A percentile compares a stretch with the other conserved stretches of the same genome.
Conservation (phyloP, 2,888 invertebrate genomes). For the Melanotus villosus region DNA sequence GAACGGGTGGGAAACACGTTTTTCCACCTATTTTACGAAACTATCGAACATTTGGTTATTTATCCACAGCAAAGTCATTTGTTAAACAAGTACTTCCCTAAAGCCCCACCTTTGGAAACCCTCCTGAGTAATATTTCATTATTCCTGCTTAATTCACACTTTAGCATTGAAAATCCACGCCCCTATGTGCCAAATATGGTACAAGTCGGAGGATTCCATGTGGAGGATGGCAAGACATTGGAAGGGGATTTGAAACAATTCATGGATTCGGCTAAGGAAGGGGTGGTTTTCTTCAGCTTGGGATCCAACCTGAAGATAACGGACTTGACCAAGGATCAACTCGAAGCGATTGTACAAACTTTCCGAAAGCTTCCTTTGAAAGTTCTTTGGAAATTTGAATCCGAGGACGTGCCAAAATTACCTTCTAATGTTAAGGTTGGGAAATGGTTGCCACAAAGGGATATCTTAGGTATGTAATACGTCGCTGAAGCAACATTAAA, state of each 20-base stretch:
- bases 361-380: slow-evolving; percentile 74
- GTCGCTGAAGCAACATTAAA: too few species aligned
- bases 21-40: background rate
- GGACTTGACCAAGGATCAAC: slow-evolving; percentile 70
- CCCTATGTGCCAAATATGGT: slow-evolving; percentile 72
- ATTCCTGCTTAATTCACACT: slow-evolving; percentile 64
- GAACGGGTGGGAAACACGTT: slow-evolving; percentile 57
- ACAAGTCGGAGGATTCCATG: slow-evolving; percentile 73
- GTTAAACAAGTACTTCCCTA: slow-evolving; percentile 50
- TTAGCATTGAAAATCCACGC: slow-evolving; percentile 68
- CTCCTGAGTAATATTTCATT: slow-evolving; percentile 49
- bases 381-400: slow-evolving; percentile 81
- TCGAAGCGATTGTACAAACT: slow-evolving; percentile 71
- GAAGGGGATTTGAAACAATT: slow-evolving; percentile 69
- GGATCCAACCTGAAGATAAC: slow-evolving; percentile 74
- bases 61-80: slow-evolving; percentile 3
- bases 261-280: slow-evolving; percentile 70
- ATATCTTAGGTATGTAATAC: slow-evolving; percentile 57
- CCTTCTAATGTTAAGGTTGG: slow-evolving; percentile 36
- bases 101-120: slow-evolving; percentile 48
- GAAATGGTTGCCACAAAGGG: slow-evolving; percentile 61
- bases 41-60: background rate
- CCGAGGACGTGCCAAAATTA: slow-evolving; percentile 55
- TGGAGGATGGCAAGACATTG: slow-evolving; percentile 55
- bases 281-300: slow-evolving; percentile 74